phyloP scores from a whole-genome alignment of 2,113 vertebrate species.

The Takifugu flavidus region DNA sequence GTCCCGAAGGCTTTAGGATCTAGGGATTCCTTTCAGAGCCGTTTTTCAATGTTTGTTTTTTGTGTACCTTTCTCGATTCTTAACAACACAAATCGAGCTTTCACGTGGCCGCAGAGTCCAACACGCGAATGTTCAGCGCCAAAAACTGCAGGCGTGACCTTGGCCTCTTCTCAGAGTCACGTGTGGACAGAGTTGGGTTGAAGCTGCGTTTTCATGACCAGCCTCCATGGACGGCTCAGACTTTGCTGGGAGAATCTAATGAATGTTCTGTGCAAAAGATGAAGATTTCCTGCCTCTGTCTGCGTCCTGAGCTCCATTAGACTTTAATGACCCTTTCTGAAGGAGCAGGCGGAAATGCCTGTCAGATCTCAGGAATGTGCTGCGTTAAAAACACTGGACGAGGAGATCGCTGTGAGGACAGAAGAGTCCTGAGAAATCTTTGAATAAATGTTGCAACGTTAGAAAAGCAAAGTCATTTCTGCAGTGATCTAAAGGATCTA shows the following conservation, averaged over 20 bases:
- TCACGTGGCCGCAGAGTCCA: background rate
- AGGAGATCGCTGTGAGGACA: too few relatives aligned
- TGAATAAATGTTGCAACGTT: too few relatives aligned
- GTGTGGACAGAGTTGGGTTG: constrained; percentile 10
- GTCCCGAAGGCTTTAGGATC: too few relatives aligned
- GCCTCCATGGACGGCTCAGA: constrained; percentile 11
- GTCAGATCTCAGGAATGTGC: constrained; percentile 12
- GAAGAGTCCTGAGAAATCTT: too few relatives aligned
- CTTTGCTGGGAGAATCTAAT: constrained; percentile 28
- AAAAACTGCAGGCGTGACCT: constrained; percentile 13
- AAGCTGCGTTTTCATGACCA: constrained; percentile 10
- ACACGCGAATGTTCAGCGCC: background rate
- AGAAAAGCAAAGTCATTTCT: too few relatives aligned
- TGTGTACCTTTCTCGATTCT: too few relatives aligned
- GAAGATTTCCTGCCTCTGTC: constrained; percentile 33
- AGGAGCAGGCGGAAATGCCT: constrained; percentile 19
- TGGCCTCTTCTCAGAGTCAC: constrained; percentile 34
- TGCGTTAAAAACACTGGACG: too few relatives aligned
- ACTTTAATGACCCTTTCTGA: constrained; percentile 28
- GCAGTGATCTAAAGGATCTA: too few relatives aligned
- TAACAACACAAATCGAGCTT: too few relatives aligned
- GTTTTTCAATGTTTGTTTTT: too few relatives aligned
- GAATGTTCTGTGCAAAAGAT: constrained; percentile 33
- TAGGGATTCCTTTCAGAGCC: too few relatives aligned
- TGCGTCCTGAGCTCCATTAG: constrained; percentile 29